Base-by-base conservation (phyloP, 2,888 invertebrate species). In the Thereva unica region DNA sequence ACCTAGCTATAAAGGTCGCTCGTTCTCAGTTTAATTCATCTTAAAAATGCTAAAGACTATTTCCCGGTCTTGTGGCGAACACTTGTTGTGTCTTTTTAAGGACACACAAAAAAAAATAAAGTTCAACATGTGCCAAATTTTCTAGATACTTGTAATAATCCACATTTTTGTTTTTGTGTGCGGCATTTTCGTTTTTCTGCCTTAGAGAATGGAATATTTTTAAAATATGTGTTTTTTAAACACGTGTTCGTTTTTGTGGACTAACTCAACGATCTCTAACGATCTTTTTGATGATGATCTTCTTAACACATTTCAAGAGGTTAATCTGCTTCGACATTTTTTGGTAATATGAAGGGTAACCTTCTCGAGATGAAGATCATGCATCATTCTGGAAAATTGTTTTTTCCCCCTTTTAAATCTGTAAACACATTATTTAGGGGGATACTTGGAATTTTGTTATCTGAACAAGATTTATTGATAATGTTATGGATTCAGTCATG, bases 41-140 rank as follows among this genome's bases (percentile, higher is more conserved):
- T 23, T 23, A 23, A 23, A 23, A 23, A 23, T 23, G 23, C 2
- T 23, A 23, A n/a, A 61, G 61, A 12, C 49, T 41, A 41, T 49
- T 40, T 42, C 7, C 38, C 49, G 40, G 37, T 44, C 37, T 40
- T 34, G 38, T 10, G 47, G 50, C 37, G 50, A 61, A 61, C 61
- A 61, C 61, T 61, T 61, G 61, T 61, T 61, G 61, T 35, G 37
- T 59, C 34, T 35, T 37, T 35, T 41, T 23, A 59, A 49, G 42
- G 41, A 35, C 9, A 23, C 35, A 7, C 2, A 55, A 12, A 23
- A 61, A 61, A 61, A 61, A 61, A 61, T 41, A 37, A 9, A 35
- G 12, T 35, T 57, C 50, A 61, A 61, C 61, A 61, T 61, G 61
- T 61, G 61, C 61, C 61, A 61, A 61, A 61, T 35, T 41, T 61